Base-by-base conservation (phyloP, 2,888 invertebrate genomes). In the Drosophila multiciliata region DNA sequence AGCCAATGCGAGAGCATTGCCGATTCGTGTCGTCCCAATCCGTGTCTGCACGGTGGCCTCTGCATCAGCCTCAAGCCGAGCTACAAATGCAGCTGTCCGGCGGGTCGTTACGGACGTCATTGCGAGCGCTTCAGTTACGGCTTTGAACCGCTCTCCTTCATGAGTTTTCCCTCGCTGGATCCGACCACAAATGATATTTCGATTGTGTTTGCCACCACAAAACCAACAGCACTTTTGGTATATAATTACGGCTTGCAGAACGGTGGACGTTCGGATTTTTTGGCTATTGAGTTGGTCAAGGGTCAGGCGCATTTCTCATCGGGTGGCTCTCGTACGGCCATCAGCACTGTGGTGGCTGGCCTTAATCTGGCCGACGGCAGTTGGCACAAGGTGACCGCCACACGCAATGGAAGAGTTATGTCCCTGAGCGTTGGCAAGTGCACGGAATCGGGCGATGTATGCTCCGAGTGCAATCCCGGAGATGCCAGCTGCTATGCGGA, bases 361-460 rank as follows among this genome's bases (percentile, higher is more conserved):
- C 70, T 75, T 4, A 95, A 95, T 76, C 94, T 99, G 20, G 95
- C 97, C 1, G 97, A 98, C 92, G 98, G 98, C 0, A 95, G 95
- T 77, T 99, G 99, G 99, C 96, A 98, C 91, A 97, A 98, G 91
- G 95, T 99, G 23, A 98, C 97, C 0, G 98, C 98, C 0, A 98
- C 97, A 0, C 95, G 98, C 90, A 98, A 98, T 91, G 98, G 98
- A 33, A 94, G 97, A 77, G 97, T 98, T 0, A 96, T 97, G 82
- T 97, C 98, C 0, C 92, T 98, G 35, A 97, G 97, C 87, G 95
- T 97, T 4, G 95, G 97, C 0, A 94, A 95, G 33, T 98, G 98
- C 90, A 95, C 95, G 1, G 97, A 98, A 78, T 97, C 97, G 91
- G 98, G 98, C 0, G 98, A 98, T 90, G 93, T 95, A 53, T 98